Evolutionary conservation across 2,797 vertebrate species (phyloP).

Genomic region (Botia kubotai): DNA sequence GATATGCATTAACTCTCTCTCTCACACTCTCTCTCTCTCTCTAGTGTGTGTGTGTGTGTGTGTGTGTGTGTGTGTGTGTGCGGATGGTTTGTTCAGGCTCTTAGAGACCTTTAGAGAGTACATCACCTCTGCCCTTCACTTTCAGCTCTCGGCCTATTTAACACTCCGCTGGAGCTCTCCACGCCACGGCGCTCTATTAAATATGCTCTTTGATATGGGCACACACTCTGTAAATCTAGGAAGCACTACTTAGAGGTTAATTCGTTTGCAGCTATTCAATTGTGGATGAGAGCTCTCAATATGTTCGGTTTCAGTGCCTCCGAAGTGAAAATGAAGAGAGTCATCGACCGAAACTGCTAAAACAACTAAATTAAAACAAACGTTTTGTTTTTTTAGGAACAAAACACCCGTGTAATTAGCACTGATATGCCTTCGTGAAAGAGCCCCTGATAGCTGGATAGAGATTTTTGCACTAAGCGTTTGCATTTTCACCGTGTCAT

Average conservation of each 20-base stretch:
- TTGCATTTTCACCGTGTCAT: neutral
- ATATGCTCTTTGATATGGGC: slow-evolving; percentile 55
- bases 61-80: neutral
- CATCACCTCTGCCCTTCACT: slow-evolving; percentile 56
- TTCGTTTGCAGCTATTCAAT: slow-evolving; percentile 55
- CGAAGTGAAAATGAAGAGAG: slow-evolving; percentile 27
- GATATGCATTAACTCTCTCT: neutral
- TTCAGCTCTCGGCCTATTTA: slow-evolving; percentile 52
- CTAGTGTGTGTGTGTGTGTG: neutral
- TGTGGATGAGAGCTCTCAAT: slow-evolving; percentile 57
- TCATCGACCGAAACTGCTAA: slow-evolving; percentile 27
- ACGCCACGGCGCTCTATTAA: slow-evolving; percentile 52
- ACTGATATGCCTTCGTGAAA: neutral
- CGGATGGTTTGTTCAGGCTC: slow-evolving; percentile 29
- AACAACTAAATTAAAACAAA: slow-evolving; percentile 32
- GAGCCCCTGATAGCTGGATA: neutral
- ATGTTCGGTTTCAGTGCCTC: slow-evolving; percentile 26
- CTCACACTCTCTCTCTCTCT: too few species aligned
- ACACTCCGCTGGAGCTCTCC: slow-evolving; percentile 48
- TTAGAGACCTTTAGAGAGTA: slow-evolving; percentile 45
- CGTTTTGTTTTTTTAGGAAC: neutral
- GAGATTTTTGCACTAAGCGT: neutral
- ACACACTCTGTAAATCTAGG: slow-evolving; percentile 47
- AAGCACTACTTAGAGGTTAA: slow-evolving; percentile 56
- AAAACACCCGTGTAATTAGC: slow-evolving; percentile 21